Conservation (phyloP, 2,113 vertebrate genomes). For the Eulacestoma nigropectus region DNA sequence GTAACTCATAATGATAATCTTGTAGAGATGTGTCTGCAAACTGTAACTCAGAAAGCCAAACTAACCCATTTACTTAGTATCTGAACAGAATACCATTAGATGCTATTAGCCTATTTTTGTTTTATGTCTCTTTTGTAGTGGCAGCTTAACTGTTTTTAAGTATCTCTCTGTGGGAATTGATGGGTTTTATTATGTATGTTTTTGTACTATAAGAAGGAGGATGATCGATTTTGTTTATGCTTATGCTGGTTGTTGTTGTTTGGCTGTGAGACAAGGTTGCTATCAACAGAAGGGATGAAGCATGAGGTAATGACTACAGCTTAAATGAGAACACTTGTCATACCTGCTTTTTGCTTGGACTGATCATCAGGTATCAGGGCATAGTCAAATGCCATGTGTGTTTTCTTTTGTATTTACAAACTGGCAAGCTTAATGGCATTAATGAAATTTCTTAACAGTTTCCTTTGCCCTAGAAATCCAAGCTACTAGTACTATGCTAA, state of each 20-base stretch:
- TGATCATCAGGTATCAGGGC: not conserved
- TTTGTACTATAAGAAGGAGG: conserved; percentile 43
- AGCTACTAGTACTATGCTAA: not conserved
- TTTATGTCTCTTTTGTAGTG: conserved; percentile 1
- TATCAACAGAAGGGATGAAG: conserved; percentile 52
- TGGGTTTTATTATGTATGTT: conserved; percentile 52
- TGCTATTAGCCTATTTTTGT: conserved; percentile 33
- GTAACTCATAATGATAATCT: conserved; percentile 47
- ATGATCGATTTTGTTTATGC: conserved; percentile 53
- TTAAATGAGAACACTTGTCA: conserved; percentile 41
- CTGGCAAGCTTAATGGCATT: not conserved
- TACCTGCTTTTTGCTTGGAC: conserved; percentile 49
- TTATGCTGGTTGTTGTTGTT: conserved; percentile 53
- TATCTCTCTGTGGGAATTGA: conserved; percentile 51
- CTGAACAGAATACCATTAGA: conserved; percentile 39
- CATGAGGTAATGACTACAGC: conserved; percentile 64
- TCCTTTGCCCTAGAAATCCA: not conserved
- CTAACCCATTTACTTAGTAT: conserved; percentile 39
- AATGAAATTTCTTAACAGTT: not conserved
- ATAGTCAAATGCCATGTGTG: conserved; percentile 17
- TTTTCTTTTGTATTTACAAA: conserved; percentile 25
- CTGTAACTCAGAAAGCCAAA: conserved; percentile 48
- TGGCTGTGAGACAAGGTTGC: conserved; percentile 69
- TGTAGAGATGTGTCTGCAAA: conserved; percentile 47
- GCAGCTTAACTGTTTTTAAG: conserved; percentile 27